Evolutionary conservation across 2,797 vertebrate species (phyloP), one percentile per base, ranked within the genome.

Genomic region (Cyprinodon diabolis): DNA sequence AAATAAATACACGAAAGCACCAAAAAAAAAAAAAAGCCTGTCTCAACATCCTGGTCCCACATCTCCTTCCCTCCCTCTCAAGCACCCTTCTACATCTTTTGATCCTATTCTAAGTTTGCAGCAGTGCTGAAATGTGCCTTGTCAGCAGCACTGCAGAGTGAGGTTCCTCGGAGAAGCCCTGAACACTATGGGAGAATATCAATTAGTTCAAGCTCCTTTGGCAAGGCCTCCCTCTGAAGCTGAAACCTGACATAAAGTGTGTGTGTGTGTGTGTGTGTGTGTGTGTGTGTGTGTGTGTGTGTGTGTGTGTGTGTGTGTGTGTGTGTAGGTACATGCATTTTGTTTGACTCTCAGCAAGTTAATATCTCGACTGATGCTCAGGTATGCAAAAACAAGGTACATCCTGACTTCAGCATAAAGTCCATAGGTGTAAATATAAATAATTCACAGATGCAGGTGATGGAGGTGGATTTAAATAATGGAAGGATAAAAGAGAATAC

Each of bases 41-140:
- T 70, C 71, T 80, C 74, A 71, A 76, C 52, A 78, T 79, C 72
- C 73, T 79, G 80, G 58, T 85, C 78, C 79, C 77, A 85, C 79
- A 78, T 62, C 62, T 68, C 60, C 56, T 79, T 69, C n/a, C 45
- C n/a, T 4, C 73, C 40, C 71, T 19, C 75, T 54, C 76, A 69
- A 74, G 71, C 76, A 71, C 70, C 68, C 71, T 0, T 45, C 68
- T 74, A 63, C 70, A 71, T 87, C 78, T 87, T 94, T 91, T 94
- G 88, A 93, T 93, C 87, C 86, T 79, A 89, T 92, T 94, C 92
- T 91, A 90, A 92, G 89, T 85, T 86, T 92, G 90, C 92, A 91
- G 88, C 86, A 87, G 80, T 88, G 90, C 89, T 72, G 84, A 79
- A 91, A 93, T 91, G 82, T 92, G 94, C 89, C 80, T 76, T 75